Conservation (phyloP, 1,140 invertebrate species). For the Drosophila orosa region DNA sequence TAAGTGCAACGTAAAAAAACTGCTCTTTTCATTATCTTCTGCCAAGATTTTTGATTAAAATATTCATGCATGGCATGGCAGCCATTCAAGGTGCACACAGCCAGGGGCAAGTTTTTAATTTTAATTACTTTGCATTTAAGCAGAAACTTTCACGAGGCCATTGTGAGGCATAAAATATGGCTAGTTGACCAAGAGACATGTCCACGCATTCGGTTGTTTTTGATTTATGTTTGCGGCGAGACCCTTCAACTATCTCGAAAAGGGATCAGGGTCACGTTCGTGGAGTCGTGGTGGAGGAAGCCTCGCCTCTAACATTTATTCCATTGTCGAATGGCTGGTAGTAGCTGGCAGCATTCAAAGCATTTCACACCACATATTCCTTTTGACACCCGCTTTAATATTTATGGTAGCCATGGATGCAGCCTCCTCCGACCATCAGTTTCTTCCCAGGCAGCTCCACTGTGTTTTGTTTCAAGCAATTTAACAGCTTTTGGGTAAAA, state of each 20-base stretch:
- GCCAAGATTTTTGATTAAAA: constrained; percentile 62
- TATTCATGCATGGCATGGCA: constrained; percentile 56
- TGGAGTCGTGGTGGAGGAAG: background rate
- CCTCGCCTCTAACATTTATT: constrained; percentile 36
- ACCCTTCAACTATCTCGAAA: constrained; percentile 24
- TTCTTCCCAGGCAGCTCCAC: constrained; percentile 41
- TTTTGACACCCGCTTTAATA: constrained; percentile 67
- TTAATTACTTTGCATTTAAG: constrained; percentile 67
- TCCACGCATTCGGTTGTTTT: constrained; percentile 33
- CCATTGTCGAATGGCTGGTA: constrained; percentile 26
- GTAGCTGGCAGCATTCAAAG: constrained; percentile 37
- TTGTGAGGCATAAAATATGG: constrained; percentile 22
- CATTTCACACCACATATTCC: constrained; percentile 64
- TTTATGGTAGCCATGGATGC: constrained; percentile 54
- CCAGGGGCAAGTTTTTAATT: constrained; percentile 40
- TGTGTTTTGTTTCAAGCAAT: constrained; percentile 78
- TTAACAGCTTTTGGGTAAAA: constrained; percentile 82
- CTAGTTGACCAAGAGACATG: constrained; percentile 19
- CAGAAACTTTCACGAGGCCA: constrained; percentile 26
- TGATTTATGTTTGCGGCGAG: constrained; percentile 38
- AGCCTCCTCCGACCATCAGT: constrained; percentile 30
- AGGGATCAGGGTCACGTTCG: constrained; percentile 36
- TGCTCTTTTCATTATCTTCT: constrained; percentile 37
- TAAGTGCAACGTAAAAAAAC: constrained; percentile 21
- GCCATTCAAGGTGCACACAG: constrained; percentile 29